phyloP scores from a whole-genome alignment of 1,140 invertebrate genomes.

The Pollicipes pollicipes region DNA sequence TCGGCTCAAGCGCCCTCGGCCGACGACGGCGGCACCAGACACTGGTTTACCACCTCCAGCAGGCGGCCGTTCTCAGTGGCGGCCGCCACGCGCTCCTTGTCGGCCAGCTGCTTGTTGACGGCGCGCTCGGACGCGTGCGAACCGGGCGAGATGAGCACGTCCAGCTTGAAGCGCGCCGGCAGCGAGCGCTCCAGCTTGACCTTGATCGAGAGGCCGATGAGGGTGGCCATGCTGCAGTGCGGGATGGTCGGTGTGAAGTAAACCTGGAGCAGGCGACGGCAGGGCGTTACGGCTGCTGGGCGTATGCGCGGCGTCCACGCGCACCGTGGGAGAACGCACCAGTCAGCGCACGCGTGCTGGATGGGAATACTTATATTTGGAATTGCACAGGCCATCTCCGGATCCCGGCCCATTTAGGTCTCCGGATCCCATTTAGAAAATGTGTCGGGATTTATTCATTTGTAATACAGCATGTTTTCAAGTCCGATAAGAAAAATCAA shows the following conservation, averaged over 20 bases:
- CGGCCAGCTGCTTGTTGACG: slow-evolving; percentile 92
- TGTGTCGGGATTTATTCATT: too few species aligned
- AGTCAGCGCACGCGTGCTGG: too few species aligned
- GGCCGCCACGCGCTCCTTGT: slow-evolving; percentile 94
- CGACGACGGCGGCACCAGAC: slow-evolving; percentile 29
- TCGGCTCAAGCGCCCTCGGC: neutral
- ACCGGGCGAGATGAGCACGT: slow-evolving; percentile 75
- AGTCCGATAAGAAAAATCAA: too few species aligned
- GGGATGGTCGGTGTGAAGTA: slow-evolving; percentile 95
- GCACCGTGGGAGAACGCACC: too few species aligned
- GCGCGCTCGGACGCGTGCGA: slow-evolving; percentile 77
- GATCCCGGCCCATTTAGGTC: too few species aligned
- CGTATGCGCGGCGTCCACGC: too few species aligned
- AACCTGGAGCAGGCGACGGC: slow-evolving; percentile 46
- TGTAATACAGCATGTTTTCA: too few species aligned
- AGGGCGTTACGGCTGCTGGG: neutral
- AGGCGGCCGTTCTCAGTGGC: slow-evolving; percentile 85
- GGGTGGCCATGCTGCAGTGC: slow-evolving; percentile 96
- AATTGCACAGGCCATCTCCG: too few species aligned
- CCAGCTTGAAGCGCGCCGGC: slow-evolving; percentile 71
- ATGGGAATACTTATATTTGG: too few species aligned
- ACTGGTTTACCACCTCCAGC: slow-evolving; percentile 86
- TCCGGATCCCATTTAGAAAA: too few species aligned
- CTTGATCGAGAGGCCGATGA: slow-evolving; percentile 75
- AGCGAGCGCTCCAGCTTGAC: slow-evolving; percentile 76